Evolutionary conservation across 2,113 vertebrate species (phyloP).

Genomic region (Cephalopholis sonnerati): DNA sequence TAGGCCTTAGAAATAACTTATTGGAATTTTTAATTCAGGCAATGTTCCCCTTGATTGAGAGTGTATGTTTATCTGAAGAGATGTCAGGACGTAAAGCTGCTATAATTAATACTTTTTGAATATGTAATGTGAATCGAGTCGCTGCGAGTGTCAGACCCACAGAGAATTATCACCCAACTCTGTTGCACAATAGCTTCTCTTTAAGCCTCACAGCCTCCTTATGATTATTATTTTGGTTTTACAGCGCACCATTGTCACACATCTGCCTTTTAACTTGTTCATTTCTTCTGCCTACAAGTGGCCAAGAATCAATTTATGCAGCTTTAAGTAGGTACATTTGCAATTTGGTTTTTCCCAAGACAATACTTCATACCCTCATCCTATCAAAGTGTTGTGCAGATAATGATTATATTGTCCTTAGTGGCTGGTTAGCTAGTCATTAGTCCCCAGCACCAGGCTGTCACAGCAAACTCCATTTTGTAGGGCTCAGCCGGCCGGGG

Average conservation of each 20-base stretch:
- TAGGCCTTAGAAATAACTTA: too few relatives aligned
- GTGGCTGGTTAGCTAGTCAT: neutral
- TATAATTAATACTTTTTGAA: neutral
- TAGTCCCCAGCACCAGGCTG: neutral
- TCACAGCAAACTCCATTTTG: slow-evolving; percentile 10
- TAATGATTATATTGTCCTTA: slow-evolving; percentile 22
- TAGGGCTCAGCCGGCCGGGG: neutral
- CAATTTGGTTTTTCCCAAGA: neutral
- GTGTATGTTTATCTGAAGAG: neutral
- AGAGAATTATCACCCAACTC: neutral
- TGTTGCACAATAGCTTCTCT: neutral
- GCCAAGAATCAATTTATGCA: neutral
- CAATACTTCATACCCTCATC: neutral
- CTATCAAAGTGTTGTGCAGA: neutral
- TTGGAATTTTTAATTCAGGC: too few relatives aligned
- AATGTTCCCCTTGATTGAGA: neutral
- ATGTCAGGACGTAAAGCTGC: neutral
- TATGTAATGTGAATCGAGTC: neutral
- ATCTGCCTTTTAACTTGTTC: neutral
- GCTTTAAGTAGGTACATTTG: neutral
- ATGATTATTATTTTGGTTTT: neutral
- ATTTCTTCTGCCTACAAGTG: neutral
- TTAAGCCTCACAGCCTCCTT: neutral
- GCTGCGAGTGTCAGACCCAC: neutral
- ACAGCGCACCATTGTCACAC: neutral